Evolutionary conservation across 2,888 invertebrate species (phyloP), one percentile per base, ranked within the genome.

Genomic region (Sinodicranocentrus sp.): DNA sequence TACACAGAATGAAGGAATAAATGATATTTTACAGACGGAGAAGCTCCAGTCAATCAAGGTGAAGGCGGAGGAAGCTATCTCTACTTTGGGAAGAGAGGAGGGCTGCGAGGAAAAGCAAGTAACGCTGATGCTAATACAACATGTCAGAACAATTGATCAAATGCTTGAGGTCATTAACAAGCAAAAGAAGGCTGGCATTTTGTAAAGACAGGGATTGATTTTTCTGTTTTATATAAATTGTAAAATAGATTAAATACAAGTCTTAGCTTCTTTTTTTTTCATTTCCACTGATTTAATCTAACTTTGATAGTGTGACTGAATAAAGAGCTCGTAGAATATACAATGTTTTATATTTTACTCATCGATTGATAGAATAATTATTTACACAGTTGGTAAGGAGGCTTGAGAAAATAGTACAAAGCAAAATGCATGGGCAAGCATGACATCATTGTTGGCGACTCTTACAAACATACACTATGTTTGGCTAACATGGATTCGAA

Each of bases 11-110:
- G 17, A 54, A 8, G 84, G 76, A 57, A 63, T 75, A 33, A 79
- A 75, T 44, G 61, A 63, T 15, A 59, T 73, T 43, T 67, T 84
- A 25, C 54, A 84, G 63, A 65, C 54, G 13, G 76, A 84, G 15
- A n/a, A n/a, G 6, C 65, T 84, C 13, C 57, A 68, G 67, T 54
- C 44, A 23, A 79, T 84, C 43, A 79, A 71, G 52, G 28, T 10
- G 8, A 39, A 63, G 15, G 68, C 80, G 21, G 80, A 80, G 17
- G 84, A 84, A 80, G 79, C 84, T 10, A 80, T 84, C 57, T n/a
- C 54, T 1, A 80, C 79, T 28, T 25, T 84, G 17, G 75, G 71
- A 0, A 70, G 84, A 28, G 84, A 84, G 25, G 44, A 61, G 23
- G 75, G 73, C 39, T 61, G 75, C 28, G 73, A 80, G 28, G 80